Base-by-base conservation (phyloP, 2,113 vertebrate genomes). In the Spea bombifrons region DNA sequence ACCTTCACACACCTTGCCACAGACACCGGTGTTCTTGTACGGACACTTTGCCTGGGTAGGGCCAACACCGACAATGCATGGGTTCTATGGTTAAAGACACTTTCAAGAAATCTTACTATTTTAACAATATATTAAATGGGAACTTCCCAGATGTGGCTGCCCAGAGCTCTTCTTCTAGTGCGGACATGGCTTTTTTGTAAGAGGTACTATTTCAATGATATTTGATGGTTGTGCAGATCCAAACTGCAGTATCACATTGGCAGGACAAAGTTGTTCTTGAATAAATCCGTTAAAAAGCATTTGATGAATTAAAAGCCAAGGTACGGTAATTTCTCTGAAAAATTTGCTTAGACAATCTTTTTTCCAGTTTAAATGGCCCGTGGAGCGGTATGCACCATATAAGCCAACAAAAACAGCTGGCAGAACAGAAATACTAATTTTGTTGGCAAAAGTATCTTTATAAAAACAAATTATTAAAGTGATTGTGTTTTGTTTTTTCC, bases 341-440 rank as follows among this genome's bases (percentile, higher is more conserved):
- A 50, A 65, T 17, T 75, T 47, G 5, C 59, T 44, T 65, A 75
- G 63, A 65, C 46, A 75, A 50, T 65, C 49, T 30, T 65, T 75
- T 64, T 48, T 74, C 59, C 47, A 50, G 65, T 15, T 75, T 52
- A 48, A 64, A n/a, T 66, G 48, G 16, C 17, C 63, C 6, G 13
- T 10, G n/a, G 46, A 63, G 63, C 66, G 2, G 65, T 53, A 48
- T 15, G 48, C 17, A 55, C 17, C 8, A 5, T 3, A 45, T 17
- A 30, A 16, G 49, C 74, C 74, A 75, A 16, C 73, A 75, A 75
- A 55, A 17, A 75, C 63, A 75, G 61, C 65, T 75, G 73, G 61
- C n/a, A 53, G 63, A 3, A 48, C 13, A 66, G 17, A 52, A 75
- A 65, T 44, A n/a, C 17, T 55, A 4, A 5, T 49, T 53, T 67